These are phyloP conservation scores for Desmodus rotundus DNA, from an alignment of 2,113 vertebrate genomes.

Conservation along the genomic window DNA sequence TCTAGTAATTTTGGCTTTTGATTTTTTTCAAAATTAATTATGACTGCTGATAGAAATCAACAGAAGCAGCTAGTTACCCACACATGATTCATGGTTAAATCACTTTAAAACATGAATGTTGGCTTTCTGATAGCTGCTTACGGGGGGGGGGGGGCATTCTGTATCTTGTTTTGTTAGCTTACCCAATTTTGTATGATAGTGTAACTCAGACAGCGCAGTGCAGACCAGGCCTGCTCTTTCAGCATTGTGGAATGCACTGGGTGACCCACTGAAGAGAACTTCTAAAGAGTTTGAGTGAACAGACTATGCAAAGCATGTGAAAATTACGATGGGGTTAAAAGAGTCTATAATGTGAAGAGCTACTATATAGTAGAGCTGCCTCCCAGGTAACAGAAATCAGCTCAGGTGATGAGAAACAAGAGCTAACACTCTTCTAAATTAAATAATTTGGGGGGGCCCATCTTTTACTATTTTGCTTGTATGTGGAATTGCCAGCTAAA, in stretches of 20 bases:
- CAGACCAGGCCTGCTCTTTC: background rate
- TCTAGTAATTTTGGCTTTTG: background rate
- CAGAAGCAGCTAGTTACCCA: background rate
- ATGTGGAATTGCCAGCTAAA: background rate
- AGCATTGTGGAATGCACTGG: background rate
- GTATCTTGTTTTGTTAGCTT: background rate
- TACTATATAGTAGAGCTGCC: background rate
- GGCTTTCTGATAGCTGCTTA: background rate
- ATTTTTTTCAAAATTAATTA: background rate
- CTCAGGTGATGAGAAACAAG: background rate
- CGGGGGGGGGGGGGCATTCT: background rate
- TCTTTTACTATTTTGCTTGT: background rate
- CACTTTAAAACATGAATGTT: background rate
- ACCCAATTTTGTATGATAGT: background rate
- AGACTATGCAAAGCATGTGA: background rate
- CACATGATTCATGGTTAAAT: background rate
- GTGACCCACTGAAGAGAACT: background rate
- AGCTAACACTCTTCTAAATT: background rate
- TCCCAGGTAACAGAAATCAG: background rate
- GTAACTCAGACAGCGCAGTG: background rate
- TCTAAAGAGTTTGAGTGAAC: background rate
- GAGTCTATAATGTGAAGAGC: background rate
- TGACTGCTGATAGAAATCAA: constrained; percentile 21
- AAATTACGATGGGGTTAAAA: background rate
- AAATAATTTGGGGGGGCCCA: background rate